A percentile compares a stretch with the other conserved stretches of the same genome.
Conservation (phyloP, 2,888 invertebrate genomes). For the Melipona beecheii region DNA sequence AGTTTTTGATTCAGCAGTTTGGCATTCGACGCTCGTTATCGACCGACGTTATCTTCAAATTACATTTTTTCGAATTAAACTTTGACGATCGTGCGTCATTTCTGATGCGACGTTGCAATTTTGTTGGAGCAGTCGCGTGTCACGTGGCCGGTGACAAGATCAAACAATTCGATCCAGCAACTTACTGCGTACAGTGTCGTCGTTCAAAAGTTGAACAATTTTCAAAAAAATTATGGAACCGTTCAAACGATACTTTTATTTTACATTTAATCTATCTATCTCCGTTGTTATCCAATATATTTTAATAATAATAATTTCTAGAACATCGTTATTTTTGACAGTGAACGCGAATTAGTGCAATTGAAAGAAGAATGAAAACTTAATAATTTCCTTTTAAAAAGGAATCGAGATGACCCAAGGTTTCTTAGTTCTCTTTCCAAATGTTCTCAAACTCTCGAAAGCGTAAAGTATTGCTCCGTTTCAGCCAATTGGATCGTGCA, state of each 20-base stretch:
- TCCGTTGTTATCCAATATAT: too few relatives aligned
- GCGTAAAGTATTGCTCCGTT: constrained; percentile 14
- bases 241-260: neutral
- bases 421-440: too few relatives aligned
- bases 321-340: neutral
- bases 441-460: neutral
- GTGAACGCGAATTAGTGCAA: neutral
- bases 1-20: neutral
- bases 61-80: neutral
- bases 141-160: neutral
- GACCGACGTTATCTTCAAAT: neutral
- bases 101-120: neutral
- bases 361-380: neutral
- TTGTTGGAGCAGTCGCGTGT: neutral
- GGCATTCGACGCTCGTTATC: neutral
- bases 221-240: neutral
- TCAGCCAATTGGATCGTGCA: constrained; percentile 4
- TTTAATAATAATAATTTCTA: neutral
- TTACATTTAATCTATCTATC: neutral
- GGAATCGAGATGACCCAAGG: too few relatives aligned
- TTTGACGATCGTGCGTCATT: neutral
- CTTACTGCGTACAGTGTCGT: neutral
- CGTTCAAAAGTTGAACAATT: neutral
- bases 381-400: neutral
- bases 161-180: neutral